Conservation (phyloP, 2,113 vertebrate species). For the Gobius niger region DNA sequence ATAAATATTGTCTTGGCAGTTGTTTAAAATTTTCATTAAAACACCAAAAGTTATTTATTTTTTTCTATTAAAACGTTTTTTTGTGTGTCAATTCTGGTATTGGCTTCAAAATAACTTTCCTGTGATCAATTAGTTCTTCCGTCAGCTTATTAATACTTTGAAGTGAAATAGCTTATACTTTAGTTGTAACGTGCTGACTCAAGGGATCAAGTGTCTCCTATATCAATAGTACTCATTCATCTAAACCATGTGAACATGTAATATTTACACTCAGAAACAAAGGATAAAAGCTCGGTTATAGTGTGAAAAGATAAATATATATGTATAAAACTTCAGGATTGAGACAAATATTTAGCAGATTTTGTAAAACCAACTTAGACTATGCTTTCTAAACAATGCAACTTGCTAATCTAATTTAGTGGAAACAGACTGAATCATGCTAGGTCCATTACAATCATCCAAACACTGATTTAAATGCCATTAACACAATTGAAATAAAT, state of each 20-base stretch:
- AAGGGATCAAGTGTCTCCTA: constrained; percentile 81
- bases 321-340: constrained; percentile 75
- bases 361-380: constrained; percentile 68
- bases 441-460: constrained; percentile 68
- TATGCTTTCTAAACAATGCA: constrained; percentile 72
- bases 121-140: constrained; percentile 48
- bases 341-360: constrained; percentile 77
- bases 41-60: constrained; percentile 28
- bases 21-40: constrained; percentile 44
- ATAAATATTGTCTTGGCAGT: constrained; percentile 72
- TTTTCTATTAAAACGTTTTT: constrained; percentile 32
- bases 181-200: constrained; percentile 60
- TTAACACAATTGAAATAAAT: constrained; percentile 81
- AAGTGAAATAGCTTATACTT: constrained; percentile 58
- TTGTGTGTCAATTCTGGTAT: constrained; percentile 37
- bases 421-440: constrained; percentile 76
- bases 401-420: constrained; percentile 68
- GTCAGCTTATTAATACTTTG: constrained; percentile 57
- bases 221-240: constrained; percentile 74
- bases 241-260: constrained; percentile 83
- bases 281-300: constrained; percentile 72
- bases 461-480: constrained; percentile 78
- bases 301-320: constrained; percentile 76
- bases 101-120: constrained; percentile 41
- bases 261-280: constrained; percentile 94